Base-by-base conservation (phyloP, 2,797 vertebrate species). In the Crax fasciolata region DNA sequence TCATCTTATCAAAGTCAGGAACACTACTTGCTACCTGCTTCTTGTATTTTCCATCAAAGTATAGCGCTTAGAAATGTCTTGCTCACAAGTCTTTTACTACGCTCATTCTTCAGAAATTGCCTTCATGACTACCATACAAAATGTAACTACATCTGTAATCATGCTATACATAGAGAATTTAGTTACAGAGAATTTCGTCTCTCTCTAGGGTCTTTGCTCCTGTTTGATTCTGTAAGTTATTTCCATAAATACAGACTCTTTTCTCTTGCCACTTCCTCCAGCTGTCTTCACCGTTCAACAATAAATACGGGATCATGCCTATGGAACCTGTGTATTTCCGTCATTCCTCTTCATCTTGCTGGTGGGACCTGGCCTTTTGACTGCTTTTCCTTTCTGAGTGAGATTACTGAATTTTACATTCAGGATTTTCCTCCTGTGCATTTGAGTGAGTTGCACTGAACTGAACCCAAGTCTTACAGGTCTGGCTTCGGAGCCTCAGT, bases 161-260 rank as follows among this genome's bases (percentile, higher is more conserved):
- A 39, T 49, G 13, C 48, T 78, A 67, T 11, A 49, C n/a, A 67
- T 6, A 80, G 43, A 59, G 52, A 82, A 75, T 83, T 65, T 49
- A 72, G 49, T 84, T 89, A 63, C 39, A 80, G 20, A 68, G 38
- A 65, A 86, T 83, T 81, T 67, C 67, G 43, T 65, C 49, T 66
- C 30, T 92, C 63, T 80, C 58, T 8, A 21, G 11, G 13, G 52
- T 35, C 91, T 84, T 73, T 62, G 30, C 62, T 89, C 76, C 48
- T 71, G 8, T 83, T 87, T 93, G 71, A 55, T 81, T 94, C 49
- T 89, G 62, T 62, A 80, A 72, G 17, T 10, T 67, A 82, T 76
- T 94, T 83, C 78, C 67, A 55, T 3, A 68, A 24, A 54, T 20
- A 87, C 46, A 79, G 65, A 24, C 21, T 70, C 10, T 35, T 21